phyloP scores from a whole-genome alignment of 2,797 vertebrate genomes.

The Xiphorhynchus erythropygius region DNA sequence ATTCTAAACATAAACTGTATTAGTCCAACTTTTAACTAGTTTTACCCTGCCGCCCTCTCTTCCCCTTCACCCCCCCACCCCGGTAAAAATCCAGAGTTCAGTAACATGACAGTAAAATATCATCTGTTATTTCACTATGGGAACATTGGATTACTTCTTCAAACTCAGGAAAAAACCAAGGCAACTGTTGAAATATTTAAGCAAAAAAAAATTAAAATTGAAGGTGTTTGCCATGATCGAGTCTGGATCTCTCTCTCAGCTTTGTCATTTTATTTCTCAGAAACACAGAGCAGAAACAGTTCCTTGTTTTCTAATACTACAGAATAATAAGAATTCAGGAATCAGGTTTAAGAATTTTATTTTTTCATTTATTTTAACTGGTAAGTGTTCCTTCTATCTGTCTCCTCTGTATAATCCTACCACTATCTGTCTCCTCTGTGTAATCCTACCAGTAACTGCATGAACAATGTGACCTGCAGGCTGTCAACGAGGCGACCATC shows the following conservation, averaged over 20 bases:
- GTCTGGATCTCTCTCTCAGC: neutral
- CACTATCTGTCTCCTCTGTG: neutral
- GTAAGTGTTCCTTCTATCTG: neutral
- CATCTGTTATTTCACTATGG: neutral
- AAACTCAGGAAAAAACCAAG: neutral
- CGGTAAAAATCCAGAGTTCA: neutral
- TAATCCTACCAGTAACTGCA: neutral
- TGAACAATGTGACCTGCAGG: neutral
- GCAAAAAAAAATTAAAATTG: neutral
- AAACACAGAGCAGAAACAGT: neutral
- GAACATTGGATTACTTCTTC: neutral
- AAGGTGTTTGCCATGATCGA: neutral
- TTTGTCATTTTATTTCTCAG: neutral
- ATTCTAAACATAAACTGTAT: neutral
- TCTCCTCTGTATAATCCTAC: neutral
- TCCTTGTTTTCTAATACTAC: neutral
- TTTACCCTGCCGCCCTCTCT: neutral
- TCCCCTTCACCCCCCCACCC: accelerated
- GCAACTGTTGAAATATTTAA: neutral
- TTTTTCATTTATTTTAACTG: neutral
- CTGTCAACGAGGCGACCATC: neutral
- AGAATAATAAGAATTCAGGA: neutral
- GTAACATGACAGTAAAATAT: neutral
- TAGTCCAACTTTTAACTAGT: neutral
- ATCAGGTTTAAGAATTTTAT: neutral